Percentiles rank a stretch among this genome's conserved stretches.
Evolutionary conservation across 2,888 invertebrate genomes (phyloP).

Genomic region (Limnephilus marmoratus): DNA sequence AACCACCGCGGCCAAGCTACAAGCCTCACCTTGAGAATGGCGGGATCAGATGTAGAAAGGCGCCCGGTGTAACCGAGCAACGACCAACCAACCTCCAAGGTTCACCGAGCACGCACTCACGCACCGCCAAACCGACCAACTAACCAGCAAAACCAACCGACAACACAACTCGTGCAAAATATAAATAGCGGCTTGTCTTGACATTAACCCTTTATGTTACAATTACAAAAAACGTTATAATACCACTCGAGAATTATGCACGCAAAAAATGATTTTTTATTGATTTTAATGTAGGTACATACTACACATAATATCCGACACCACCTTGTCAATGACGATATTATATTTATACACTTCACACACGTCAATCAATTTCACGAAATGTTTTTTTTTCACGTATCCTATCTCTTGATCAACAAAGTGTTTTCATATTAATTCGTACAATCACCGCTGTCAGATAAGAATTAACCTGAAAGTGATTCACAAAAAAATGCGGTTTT

Average conservation of each 20-base stretch:
- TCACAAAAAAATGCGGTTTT: background rate
- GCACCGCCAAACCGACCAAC: slow-evolving; percentile 6
- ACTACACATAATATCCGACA: background rate
- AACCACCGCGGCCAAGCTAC: background rate
- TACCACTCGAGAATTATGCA: background rate
- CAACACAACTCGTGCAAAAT: background rate
- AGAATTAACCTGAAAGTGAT: background rate
- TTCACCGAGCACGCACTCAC: slow-evolving; percentile 40
- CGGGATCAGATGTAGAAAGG: slow-evolving; percentile 60
- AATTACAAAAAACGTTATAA: background rate
- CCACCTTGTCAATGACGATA: background rate
- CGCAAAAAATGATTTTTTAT: background rate
- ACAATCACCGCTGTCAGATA: background rate
- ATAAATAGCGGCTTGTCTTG: background rate
- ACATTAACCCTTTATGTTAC: background rate
- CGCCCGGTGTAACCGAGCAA: slow-evolving; percentile 31
- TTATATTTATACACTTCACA: background rate
- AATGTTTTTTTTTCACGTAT: background rate
- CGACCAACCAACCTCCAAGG: slow-evolving; percentile 34
- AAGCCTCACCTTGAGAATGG: slow-evolving; percentile 49
- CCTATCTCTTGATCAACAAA: background rate
- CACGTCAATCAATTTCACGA: background rate
- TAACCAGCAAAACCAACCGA: background rate
- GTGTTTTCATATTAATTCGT: background rate
- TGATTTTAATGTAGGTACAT: background rate